A percentile compares a stretch with the other conserved stretches of the same genome.
Evolutionary conservation across 2,113 vertebrate genomes (phyloP).

Genomic region (Atractosteus spatula): DNA sequence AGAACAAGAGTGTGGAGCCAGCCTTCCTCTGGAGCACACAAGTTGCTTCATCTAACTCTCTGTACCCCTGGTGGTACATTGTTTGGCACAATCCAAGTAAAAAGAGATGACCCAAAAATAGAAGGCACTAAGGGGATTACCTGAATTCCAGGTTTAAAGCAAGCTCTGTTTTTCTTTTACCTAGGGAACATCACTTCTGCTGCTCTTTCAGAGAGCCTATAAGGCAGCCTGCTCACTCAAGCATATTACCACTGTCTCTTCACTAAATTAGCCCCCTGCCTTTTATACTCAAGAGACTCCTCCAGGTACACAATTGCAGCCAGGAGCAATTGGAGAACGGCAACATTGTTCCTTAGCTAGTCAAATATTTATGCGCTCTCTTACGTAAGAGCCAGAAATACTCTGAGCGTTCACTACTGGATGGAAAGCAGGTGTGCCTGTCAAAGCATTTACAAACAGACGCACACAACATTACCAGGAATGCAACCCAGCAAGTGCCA

Average conservation of each 20-base stretch:
- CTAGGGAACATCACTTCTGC: neutral
- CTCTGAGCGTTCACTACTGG: neutral
- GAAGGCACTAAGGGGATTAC: neutral
- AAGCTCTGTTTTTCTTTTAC: neutral
- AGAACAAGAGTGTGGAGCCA: too few relatives aligned
- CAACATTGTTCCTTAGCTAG: constrained; percentile 11
- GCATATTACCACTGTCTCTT: neutral
- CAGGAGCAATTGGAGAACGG: constrained; percentile 13
- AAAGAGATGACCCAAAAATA: too few relatives aligned
- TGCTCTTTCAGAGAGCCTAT: neutral
- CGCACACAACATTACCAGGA: constrained; percentile 22
- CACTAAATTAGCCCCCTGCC: constrained; percentile 4
- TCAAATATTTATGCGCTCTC: constrained; percentile 24
- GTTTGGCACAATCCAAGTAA: too few relatives aligned
- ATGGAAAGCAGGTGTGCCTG: constrained; percentile 20
- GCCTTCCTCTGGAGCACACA: too few relatives aligned
- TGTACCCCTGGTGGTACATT: too few relatives aligned
- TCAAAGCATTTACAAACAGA: constrained; percentile 10
- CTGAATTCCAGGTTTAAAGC: neutral
- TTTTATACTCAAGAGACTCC: constrained; percentile 15
- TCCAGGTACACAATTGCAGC: neutral
- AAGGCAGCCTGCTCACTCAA: neutral
- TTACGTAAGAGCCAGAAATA: constrained; percentile 27
- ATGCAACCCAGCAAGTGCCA: neutral
- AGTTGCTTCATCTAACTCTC: too few relatives aligned